Evolutionary conservation across 2,797 vertebrate species (phyloP).

Genomic region (Chromobotia macracanthus): DNA sequence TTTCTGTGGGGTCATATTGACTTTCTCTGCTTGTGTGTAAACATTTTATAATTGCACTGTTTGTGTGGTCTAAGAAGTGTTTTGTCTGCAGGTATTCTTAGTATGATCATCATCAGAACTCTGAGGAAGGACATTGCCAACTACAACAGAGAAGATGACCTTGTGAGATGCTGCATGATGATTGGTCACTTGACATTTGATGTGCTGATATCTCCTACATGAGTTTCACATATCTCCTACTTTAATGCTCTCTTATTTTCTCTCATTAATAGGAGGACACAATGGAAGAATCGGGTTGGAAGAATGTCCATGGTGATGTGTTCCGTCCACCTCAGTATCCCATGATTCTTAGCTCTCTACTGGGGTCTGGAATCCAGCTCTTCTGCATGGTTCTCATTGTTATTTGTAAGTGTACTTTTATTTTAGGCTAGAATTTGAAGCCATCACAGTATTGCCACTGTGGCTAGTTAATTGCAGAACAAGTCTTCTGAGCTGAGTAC

Average conservation of each 20-base stretch:
- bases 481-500: too few species aligned
- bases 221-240: too few species aligned
- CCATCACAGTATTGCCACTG: too few species aligned
- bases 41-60: not conserved
- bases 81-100: constrained; percentile 88
- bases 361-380: constrained; percentile 97
- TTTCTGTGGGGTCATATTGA: too few species aligned
- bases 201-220: not conserved
- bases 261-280: constrained; percentile 87
- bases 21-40: too few species aligned
- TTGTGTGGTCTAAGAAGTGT: constrained; percentile 4
- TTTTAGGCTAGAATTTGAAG: too few species aligned
- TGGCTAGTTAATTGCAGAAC: too few species aligned
- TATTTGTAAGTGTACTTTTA: constrained; percentile 86
- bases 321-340: constrained; percentile 97
- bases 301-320: constrained; percentile 96
- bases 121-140: constrained; percentile 98
- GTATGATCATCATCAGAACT: constrained; percentile 98
- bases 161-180: constrained; percentile 77
- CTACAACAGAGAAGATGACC: constrained; percentile 99
- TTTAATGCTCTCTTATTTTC: not conserved
- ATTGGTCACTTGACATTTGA: not conserved
- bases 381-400: constrained; percentile 99
- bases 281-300: constrained; percentile 99
- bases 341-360: constrained; percentile 96